These are phyloP conservation scores for Corbicula japonica DNA, from an alignment of 2,888 invertebrate species.

Conservation along the genomic window DNA sequence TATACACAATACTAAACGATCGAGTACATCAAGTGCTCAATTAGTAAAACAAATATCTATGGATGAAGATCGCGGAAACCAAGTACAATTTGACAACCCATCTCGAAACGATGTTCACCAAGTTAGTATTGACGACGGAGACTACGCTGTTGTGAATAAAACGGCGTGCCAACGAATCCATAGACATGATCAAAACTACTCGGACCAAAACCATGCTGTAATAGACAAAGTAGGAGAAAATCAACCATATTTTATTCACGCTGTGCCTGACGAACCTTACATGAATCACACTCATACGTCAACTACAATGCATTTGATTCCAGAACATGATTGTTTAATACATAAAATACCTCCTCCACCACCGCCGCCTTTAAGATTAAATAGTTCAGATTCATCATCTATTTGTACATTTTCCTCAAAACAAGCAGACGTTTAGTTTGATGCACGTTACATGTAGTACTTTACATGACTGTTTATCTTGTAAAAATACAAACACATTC, in stretches of 20 bases:
- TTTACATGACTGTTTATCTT: too few species aligned
- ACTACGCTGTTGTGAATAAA: slow-evolving; percentile 49
- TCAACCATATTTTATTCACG: slow-evolving; percentile 55
- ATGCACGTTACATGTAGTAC: too few species aligned
- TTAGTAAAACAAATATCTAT: slow-evolving; percentile 17
- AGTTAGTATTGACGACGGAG: slow-evolving; percentile 44
- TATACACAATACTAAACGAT: neutral
- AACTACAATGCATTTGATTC: slow-evolving; percentile 64
- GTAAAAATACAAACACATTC: too few species aligned
- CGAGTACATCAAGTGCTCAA: slow-evolving; percentile 19
- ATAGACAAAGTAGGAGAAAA: slow-evolving; percentile 4
- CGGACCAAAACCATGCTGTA: neutral
- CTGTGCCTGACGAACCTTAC: slow-evolving; percentile 53
- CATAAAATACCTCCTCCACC: slow-evolving; percentile 64
- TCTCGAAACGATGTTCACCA: slow-evolving; percentile 2
- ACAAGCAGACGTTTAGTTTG: slow-evolving; percentile 28
- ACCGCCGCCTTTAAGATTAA: slow-evolving; percentile 37
- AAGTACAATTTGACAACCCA: neutral
- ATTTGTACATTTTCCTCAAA: neutral
- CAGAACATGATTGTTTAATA: slow-evolving; percentile 64
- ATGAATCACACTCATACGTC: slow-evolving; percentile 9
- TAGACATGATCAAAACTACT: neutral
- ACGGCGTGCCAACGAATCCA: slow-evolving; percentile 46
- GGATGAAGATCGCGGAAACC: slow-evolving; percentile 13
- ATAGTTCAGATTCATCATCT: slow-evolving; percentile 8